Base-by-base conservation (phyloP, 2,888 invertebrate species). In the Nezara viridula region DNA sequence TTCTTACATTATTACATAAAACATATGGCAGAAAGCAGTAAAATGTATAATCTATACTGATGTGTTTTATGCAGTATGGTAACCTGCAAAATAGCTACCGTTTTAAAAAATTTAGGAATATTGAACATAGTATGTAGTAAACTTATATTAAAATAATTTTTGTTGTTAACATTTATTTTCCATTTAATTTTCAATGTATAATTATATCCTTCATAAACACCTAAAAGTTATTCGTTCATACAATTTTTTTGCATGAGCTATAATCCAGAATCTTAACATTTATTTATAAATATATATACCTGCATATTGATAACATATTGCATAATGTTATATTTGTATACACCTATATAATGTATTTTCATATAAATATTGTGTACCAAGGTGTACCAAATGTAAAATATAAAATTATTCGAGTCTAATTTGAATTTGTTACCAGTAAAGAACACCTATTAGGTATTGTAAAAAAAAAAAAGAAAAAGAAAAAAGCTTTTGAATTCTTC, bases 1-100 rank as follows among this genome's bases (percentile, higher is more conserved):
- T 98, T 93, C 95, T 97, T 91, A 96, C 96, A 93, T 95, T 97
- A 92, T 93, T 98, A 91, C 95, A 96, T 91, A 97, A 96, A 92
- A 91, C 91, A 19, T 90, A 91, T 89, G 86, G 87, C 85, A 86
- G 90, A 49, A 73, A 77, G 14, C 88, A 86, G n/a, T 89, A 89
- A 19, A 21, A 60, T 60, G 32, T 5, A 2, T 2, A 66, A 19
- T 10, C 27, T 66, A 19, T 32, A 32, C n/a, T n/a, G 4, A 66
- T 66, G 19, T 37, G 32, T 7, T 60, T n/a, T n/a, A n/a, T n/a
- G n/a, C n/a, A n/a, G n/a, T n/a, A 60, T 66, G 32, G 16, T 2
- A 19, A 66, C 32, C 32, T 12, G 32, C 4, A 5, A 32, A 66
- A 66, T 66, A 21, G 32, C 32, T 14, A 19, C 16, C 0, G 2